Base-by-base conservation (phyloP, 2,797 vertebrate species). In the Ctenopoma kingsleyae region DNA sequence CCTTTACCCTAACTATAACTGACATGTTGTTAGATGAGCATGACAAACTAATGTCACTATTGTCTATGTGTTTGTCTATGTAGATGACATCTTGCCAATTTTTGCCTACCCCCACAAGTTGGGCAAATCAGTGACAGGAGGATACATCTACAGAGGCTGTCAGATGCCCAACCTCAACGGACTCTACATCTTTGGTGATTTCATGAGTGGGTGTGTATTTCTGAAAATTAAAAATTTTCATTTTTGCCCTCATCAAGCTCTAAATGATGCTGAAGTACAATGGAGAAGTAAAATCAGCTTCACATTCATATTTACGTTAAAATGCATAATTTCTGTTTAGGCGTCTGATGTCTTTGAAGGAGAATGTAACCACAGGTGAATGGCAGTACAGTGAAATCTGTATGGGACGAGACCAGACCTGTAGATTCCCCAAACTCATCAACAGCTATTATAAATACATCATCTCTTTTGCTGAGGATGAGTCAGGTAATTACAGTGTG, bases 111-210 rank as follows among this genome's bases (percentile, higher is more conserved):
- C 95, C 2, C 95, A 96, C 85, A 95, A 92, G 69, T 4, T 96
- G 83, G 95, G 95, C 6, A 95, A 94, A 51, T 96, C 95, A 0
- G 93, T 96, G 64, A 96, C 95, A 1, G 95, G 95, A 32, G 95
- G 95, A 19, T 96, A 96, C 68, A 77, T 96, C 79, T 96, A 96
- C 85, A 92, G 95, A 80, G 95, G 95, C 40, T 96, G 95, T 73
- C 90, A 95, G 85, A 96, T 94, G 93, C 95, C 95, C 38, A 96
- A 96, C 80, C 93, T 96, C 48, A 94, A 94, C 0, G 95, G 95
- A 64, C 92, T 94, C 27, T 96, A 96, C 81, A 93, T 96, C 47
- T 96, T 96, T 64, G 95, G 95, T 22, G 95, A 96, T 87, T 96
- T 95, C 78, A 96, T 96, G 95, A 96, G 95, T 20, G 95, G 95